Evolutionary conservation across 2,888 invertebrate species (phyloP).

Genomic region (Scaptomyza reducta): DNA sequence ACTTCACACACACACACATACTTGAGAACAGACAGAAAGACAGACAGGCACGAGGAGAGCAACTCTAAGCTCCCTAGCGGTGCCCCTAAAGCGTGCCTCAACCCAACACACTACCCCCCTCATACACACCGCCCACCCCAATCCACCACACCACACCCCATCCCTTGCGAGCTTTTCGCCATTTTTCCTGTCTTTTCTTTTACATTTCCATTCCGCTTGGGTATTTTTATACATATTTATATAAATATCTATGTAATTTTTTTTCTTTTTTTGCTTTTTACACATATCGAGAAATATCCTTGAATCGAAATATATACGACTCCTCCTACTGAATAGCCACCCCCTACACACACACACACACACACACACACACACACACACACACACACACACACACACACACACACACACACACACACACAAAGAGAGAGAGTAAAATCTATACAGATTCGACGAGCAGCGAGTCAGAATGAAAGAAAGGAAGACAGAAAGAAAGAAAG

Average conservation of each 20-base stretch:
- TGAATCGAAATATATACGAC: conserved; percentile 77
- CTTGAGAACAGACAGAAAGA: conserved; percentile 6
- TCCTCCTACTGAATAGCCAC: conserved; percentile 51
- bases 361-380: conserved; percentile 18
- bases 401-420: conserved; percentile 17
- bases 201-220: conserved; percentile 48
- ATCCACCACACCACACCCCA: conserved; percentile 1
- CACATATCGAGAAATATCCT: conserved; percentile 79
- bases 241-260: not conserved
- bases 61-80: conserved; percentile 47
- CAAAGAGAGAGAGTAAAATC: conserved; percentile 32
- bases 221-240: conserved; percentile 22
- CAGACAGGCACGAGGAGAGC: conserved; percentile 37
- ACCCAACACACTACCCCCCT: not conserved
- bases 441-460: conserved; percentile 71
- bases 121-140: not conserved
- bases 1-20: conserved; percentile 6
- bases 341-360: conserved; percentile 1
- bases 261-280: conserved; percentile 43
- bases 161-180: conserved; percentile 54
- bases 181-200: conserved; percentile 62
- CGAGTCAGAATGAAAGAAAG: conserved; percentile 5
- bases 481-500: conserved; percentile 10
- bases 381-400: not conserved
- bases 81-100: conserved; percentile 14